A percentile compares a stretch with the other conserved stretches of the same genome.
Evolutionary conservation across 2,888 invertebrate species (phyloP).

Genomic region (Aleiodes alternator): DNA sequence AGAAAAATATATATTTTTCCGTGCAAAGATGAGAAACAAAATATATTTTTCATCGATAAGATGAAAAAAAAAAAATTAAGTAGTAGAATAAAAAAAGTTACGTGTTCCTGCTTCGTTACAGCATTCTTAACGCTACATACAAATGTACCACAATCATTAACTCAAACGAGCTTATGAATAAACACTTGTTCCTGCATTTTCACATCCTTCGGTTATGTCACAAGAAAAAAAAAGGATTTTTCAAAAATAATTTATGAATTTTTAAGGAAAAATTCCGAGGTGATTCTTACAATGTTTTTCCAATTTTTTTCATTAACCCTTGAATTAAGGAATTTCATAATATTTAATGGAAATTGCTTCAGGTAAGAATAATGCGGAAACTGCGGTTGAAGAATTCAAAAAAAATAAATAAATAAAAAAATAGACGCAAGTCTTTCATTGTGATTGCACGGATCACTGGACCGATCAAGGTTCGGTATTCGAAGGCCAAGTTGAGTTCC

Average conservation of each 20-base stretch:
- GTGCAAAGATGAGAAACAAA: no score
- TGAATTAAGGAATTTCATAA: no score
- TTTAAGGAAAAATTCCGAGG: neutral
- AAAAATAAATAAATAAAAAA: no score
- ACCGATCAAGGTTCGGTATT: no score
- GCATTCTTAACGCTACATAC: constrained; percentile 42
- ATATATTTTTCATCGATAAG: neutral
- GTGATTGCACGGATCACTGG: no score
- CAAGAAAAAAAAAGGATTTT: constrained; percentile 19
- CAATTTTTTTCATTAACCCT: no score
- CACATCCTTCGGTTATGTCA: constrained; percentile 40
- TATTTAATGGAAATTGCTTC: no score
- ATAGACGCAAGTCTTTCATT: constrained; percentile 12
- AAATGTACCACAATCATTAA: constrained; percentile 47
- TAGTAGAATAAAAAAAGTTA: constrained; percentile 7
- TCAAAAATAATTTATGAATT: constrained; percentile 26
- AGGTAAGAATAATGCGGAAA: no score
- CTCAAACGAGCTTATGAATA: constrained; percentile 45
- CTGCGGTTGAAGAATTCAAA: no score
- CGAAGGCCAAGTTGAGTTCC: no score
- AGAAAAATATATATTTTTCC: no score
- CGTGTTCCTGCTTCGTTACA: constrained; percentile 32
- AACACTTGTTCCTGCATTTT: constrained; percentile 32
- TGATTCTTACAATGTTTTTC: no score
- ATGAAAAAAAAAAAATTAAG: constrained; percentile 16